These are phyloP conservation scores for Stenopsyche tienmushanensis DNA, from an alignment of 1,140 invertebrate genomes.

Conservation along the genomic window DNA sequence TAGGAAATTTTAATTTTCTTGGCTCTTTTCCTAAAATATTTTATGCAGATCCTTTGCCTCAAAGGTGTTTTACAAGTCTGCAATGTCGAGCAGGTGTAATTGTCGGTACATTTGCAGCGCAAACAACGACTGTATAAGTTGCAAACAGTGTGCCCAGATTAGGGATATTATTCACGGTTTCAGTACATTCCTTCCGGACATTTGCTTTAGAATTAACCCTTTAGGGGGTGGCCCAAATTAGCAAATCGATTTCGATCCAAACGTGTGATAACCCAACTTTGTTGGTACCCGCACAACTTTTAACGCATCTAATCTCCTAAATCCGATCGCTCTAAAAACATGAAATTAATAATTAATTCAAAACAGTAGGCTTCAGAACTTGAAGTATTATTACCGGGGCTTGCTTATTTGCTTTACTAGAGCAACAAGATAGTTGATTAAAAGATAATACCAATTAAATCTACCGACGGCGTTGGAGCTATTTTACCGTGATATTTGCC, in stretches of 20 bases:
- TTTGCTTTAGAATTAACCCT: background rate
- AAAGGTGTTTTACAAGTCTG: background rate
- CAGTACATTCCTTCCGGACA: background rate
- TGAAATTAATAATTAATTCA: too few relatives aligned
- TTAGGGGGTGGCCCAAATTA: background rate
- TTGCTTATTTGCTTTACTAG: background rate
- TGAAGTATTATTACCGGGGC: background rate
- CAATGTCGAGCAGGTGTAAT: background rate
- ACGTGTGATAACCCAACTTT: background rate
- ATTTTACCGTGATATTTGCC: too few relatives aligned
- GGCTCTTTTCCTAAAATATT: too few relatives aligned
- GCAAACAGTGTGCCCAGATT: background rate
- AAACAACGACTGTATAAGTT: background rate
- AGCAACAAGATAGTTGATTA: too few relatives aligned
- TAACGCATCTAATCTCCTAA: background rate
- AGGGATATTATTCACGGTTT: background rate
- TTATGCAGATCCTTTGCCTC: background rate
- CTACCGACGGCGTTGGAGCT: too few relatives aligned
- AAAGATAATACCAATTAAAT: too few relatives aligned
- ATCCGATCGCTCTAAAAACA: too few relatives aligned
- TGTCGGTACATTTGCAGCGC: background rate
- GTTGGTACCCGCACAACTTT: background rate
- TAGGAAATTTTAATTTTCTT: too few relatives aligned
- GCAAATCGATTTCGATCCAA: background rate
- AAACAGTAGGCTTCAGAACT: too few relatives aligned